phyloP scores from a whole-genome alignment of 2,797 vertebrate species.

The Thaleichthys pacificus region DNA sequence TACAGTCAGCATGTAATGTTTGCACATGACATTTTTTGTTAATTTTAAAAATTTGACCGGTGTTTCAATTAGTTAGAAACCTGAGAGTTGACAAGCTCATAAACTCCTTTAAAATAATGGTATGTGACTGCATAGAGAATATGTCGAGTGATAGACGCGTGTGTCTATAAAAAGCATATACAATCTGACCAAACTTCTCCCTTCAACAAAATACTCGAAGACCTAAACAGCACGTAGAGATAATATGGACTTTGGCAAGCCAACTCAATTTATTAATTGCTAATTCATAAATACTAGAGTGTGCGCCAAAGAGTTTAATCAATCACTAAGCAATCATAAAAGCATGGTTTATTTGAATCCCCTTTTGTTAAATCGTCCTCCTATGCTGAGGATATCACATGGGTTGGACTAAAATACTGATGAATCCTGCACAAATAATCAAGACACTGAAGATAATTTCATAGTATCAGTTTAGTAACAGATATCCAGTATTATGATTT shows the following conservation, averaged over 20 bases:
- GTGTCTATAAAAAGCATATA: slow-evolving; percentile 46
- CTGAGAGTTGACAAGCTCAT: slow-evolving; percentile 19
- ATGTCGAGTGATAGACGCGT: slow-evolving; percentile 50
- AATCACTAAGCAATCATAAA: slow-evolving; percentile 38
- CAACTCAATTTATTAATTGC: slow-evolving; percentile 47
- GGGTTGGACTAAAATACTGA: slow-evolving; percentile 42
- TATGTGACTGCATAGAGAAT: slow-evolving; percentile 70
- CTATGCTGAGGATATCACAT: slow-evolving; percentile 17
- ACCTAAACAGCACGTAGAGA: slow-evolving; percentile 36
- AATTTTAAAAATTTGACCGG: slow-evolving; percentile 30
- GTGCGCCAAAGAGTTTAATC: slow-evolving; percentile 35
- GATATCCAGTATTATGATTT: slow-evolving; percentile 11
- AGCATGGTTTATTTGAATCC: slow-evolving; percentile 18
- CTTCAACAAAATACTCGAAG: slow-evolving; percentile 36
- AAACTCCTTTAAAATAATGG: slow-evolving; percentile 47
- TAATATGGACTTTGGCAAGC: slow-evolving; percentile 45
- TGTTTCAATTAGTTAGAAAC: slow-evolving; percentile 33
- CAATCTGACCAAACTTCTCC: slow-evolving; percentile 34
- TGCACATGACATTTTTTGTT: slow-evolving; percentile 31
- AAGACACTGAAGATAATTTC: slow-evolving; percentile 52
- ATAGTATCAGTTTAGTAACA: slow-evolving; percentile 58
- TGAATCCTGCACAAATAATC: slow-evolving; percentile 30
- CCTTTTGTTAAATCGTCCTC: slow-evolving; percentile 25
- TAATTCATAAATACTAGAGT: slow-evolving; percentile 59
- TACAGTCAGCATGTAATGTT: slow-evolving; percentile 62